Evolutionary conservation across 1,140 invertebrate species (phyloP).

Genomic region (Marisa cornuarietis): DNA sequence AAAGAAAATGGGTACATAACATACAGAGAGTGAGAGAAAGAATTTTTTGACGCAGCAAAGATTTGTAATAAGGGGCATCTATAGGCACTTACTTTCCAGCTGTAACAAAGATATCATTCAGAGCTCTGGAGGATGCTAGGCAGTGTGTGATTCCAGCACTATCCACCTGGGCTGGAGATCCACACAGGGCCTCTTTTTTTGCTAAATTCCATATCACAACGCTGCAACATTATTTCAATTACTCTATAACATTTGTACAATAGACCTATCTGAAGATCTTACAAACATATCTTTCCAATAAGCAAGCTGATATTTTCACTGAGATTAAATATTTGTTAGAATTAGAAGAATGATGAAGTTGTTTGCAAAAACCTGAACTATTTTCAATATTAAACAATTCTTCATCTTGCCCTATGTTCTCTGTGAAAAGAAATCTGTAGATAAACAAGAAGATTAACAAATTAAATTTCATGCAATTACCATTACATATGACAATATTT

Average conservation of each 20-base stretch:
- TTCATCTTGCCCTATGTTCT: no score
- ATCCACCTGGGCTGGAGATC: conserved; percentile 64
- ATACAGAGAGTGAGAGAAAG: neutral
- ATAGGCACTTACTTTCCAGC: conserved; percentile 66
- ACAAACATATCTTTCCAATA: no score
- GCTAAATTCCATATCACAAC: conserved; percentile 66
- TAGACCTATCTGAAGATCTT: neutral
- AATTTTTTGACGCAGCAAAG: no score
- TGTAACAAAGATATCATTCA: conserved; percentile 65
- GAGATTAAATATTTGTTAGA: no score
- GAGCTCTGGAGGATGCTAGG: conserved; percentile 57
- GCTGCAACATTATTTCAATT: conserved; percentile 44
- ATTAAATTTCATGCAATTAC: no score
- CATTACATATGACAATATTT: no score
- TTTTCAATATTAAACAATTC: no score
- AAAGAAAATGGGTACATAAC: neutral
- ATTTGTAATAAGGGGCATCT: neutral
- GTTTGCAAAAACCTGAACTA: no score
- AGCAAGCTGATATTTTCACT: no score
- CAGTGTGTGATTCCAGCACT: conserved; percentile 65
- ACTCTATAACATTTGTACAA: neutral
- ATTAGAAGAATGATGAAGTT: no score
- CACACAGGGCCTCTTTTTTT: conserved; percentile 64
- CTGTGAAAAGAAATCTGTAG: no score
- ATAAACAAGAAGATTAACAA: no score